Conservation (phyloP, 2,113 vertebrate genomes). For the Rhinogobius similis region DNA sequence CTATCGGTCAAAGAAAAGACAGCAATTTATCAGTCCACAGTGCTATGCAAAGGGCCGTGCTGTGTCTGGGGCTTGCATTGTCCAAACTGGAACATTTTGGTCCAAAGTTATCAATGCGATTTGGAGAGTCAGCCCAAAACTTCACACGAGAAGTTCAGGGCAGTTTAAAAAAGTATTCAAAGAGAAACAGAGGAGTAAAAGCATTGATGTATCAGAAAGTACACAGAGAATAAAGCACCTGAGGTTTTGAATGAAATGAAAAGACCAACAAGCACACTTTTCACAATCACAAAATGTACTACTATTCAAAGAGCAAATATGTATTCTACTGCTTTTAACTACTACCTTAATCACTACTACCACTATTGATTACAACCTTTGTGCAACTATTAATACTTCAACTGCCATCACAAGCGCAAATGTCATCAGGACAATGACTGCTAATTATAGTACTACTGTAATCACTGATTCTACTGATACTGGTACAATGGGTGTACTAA, state of each 20-base stretch:
- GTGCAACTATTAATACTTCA: not conserved
- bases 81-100: constrained; percentile 40
- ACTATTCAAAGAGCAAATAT: not conserved
- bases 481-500: too few species aligned
- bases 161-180: not conserved
- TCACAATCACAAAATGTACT: too few species aligned
- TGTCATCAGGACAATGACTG: too few species aligned
- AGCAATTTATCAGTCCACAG: constrained; percentile 17
- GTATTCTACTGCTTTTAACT: too few species aligned
- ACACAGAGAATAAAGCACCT: not conserved
- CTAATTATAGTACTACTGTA: too few species aligned
- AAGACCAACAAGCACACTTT: not conserved
- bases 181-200: not conserved
- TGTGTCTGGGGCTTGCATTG: constrained; percentile 22
- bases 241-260: not conserved
- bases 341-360: not conserved
- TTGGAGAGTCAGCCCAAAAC: not conserved
- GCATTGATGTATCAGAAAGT: not conserved
- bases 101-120: constrained; percentile 19
- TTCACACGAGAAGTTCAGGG: constrained; percentile 1
- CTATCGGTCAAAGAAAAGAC: constrained; percentile 5
- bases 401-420: not conserved
- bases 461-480: too few species aligned
- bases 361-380: too few species aligned
- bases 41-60: not conserved